Evolutionary conservation across 2,113 vertebrate genomes (phyloP).

Genomic region (Rynchops niger): DNA sequence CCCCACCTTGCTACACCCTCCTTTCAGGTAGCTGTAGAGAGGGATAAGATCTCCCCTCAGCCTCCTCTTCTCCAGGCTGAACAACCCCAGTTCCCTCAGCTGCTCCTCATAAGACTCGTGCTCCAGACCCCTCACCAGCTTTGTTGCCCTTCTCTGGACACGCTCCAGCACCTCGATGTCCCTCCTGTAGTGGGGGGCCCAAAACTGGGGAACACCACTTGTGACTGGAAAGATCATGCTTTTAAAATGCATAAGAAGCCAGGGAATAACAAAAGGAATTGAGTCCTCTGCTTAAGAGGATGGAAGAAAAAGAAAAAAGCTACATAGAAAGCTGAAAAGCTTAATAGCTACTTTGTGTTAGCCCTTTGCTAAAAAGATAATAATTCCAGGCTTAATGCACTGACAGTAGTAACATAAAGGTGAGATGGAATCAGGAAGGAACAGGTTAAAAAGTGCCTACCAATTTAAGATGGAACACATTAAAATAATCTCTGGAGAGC

Average conservation of each 20-base stretch:
- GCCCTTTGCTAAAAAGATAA: slow-evolving; percentile 26
- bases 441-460: slow-evolving; percentile 56
- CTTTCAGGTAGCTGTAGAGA: background rate
- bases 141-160: background rate
- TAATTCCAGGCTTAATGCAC: slow-evolving; percentile 39
- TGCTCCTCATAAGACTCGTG: background rate
- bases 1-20: background rate
- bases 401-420: background rate
- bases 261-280: slow-evolving; percentile 30
- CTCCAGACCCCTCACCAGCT: background rate
- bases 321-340: slow-evolving; percentile 24
- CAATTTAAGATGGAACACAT: slow-evolving; percentile 55
- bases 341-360: slow-evolving; percentile 42
- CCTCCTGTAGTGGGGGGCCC: background rate
- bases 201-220: background rate
- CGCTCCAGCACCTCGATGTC: background rate
- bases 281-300: background rate
- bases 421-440: slow-evolving; percentile 57
- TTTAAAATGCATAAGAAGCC: slow-evolving; percentile 26
- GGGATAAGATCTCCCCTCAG: background rate
- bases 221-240: background rate
- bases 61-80: background rate
- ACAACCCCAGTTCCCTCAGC: background rate
- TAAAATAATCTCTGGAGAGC: slow-evolving; percentile 54
- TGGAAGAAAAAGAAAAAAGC: background rate